These are phyloP conservation scores for Delia radicum DNA, from an alignment of 1,140 invertebrate genomes.

Conservation along the genomic window DNA sequence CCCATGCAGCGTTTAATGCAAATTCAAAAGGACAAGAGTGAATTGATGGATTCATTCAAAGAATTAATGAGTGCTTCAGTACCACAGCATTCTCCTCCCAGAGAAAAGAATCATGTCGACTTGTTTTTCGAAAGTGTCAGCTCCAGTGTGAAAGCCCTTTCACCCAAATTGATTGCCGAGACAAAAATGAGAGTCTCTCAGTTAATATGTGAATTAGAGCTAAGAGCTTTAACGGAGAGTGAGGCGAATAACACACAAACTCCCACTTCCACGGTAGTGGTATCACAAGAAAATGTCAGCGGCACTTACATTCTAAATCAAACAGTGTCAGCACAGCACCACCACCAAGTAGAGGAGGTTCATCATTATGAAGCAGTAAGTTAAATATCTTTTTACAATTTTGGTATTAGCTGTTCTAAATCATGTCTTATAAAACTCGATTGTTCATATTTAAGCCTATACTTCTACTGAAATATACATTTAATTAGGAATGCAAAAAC, in stretches of 20 bases:
- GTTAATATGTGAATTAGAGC: slow-evolving; percentile 47
- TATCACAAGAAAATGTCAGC: not conserved
- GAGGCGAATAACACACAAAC: not conserved
- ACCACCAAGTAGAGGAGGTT: not conserved
- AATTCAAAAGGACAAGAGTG: slow-evolving; percentile 52
- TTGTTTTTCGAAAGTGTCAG: slow-evolving; percentile 52
- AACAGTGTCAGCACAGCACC: not conserved
- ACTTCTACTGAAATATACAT: not conserved
- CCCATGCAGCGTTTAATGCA: slow-evolving; percentile 46
- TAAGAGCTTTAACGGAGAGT: slow-evolving; percentile 34
- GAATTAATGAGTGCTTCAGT: slow-evolving; percentile 39
- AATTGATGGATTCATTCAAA: slow-evolving; percentile 48
- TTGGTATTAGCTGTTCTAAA: too few relatives aligned
- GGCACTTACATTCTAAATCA: slow-evolving; percentile 6
- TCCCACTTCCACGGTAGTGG: not conserved
- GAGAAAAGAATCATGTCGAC: slow-evolving; percentile 49
- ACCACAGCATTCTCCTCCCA: slow-evolving; percentile 19
- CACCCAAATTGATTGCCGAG: slow-evolving; percentile 48
- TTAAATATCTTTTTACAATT: not conserved
- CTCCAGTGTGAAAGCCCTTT: slow-evolving; percentile 48
- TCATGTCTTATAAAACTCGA: not conserved
- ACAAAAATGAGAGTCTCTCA: slow-evolving; percentile 52
- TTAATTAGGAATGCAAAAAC: too few relatives aligned
- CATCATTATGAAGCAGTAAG: slow-evolving; percentile 5
- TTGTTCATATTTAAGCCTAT: not conserved